These are phyloP conservation scores for Drosophila tripunctata DNA, from an alignment of 2,888 invertebrate genomes.

Conservation along the genomic window DNA sequence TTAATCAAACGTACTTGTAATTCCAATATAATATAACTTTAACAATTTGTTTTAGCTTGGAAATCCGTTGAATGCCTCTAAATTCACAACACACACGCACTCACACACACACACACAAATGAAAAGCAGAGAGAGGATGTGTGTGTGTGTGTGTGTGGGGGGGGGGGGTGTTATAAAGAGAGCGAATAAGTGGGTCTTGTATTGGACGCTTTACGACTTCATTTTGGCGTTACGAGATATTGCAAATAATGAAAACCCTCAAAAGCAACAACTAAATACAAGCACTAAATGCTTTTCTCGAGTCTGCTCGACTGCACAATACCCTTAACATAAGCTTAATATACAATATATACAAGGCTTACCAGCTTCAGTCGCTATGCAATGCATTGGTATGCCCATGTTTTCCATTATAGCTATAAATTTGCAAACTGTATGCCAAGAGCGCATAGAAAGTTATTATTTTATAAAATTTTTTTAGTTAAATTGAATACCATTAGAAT, in stretches of 20 bases:
- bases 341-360: too few species aligned
- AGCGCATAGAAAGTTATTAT: too few species aligned
- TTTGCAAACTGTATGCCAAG: too few species aligned
- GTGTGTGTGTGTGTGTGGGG: background rate
- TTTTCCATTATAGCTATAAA: too few species aligned
- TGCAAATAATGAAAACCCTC: conserved; percentile 65
- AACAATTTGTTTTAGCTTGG: conserved; percentile 60
- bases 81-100: conserved; percentile 1
- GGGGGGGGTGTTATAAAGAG: too few species aligned
- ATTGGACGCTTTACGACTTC: conserved; percentile 71
- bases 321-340: conserved; percentile 2
- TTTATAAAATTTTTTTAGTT: too few species aligned
- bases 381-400: too few species aligned
- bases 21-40: conserved; percentile 60
- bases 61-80: conserved; percentile 33
- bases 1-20: conserved; percentile 63
- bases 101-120: background rate
- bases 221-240: conserved; percentile 75
- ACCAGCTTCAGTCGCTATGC: too few species aligned
- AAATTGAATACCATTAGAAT: too few species aligned
- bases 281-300: background rate
- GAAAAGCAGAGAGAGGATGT: background rate
- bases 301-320: background rate
- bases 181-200: conserved; percentile 25
- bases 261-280: conserved; percentile 37